Base-by-base conservation (phyloP, 2,888 invertebrate genomes). In the Elmis aenea region DNA sequence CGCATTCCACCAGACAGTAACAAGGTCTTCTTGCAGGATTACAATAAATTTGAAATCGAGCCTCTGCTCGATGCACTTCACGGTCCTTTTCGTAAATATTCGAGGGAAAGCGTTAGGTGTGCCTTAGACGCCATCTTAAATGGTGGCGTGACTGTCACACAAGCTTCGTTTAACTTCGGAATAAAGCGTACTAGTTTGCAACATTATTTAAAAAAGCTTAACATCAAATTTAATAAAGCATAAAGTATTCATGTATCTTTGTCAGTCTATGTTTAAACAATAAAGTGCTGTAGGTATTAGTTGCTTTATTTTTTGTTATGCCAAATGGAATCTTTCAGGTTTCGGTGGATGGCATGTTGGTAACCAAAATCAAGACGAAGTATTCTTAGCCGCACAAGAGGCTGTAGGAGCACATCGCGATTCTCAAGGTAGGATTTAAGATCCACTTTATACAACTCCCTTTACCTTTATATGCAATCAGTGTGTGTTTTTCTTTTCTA, bases 321-420 rank as follows among this genome's bases (percentile, higher is more conserved):
- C 26, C 15, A 15, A 26, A 3, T 6, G 15, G 42, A 52, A 57
- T 42, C 28, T 72, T 74, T 30, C 72, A 87, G 88, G 87, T 75
- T 85, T 86, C 73, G 81, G 81, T 62, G 72, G 77, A 74, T 89
- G 89, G 89, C 88, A 87, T 71, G 82, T 86, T 74, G 79, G 83
- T 66, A 74, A 75, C 72, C 74, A 79, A 72, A 78, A 82, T 80
- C 86, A 86, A 73, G 89, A 89, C 63, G 88, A 89, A 76, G 81
- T 86, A 62, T 81, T 81, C 65, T 79, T 88, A 75, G 82, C 84
- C 67, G 84, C 86, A 66, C 86, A 84, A 74, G 88, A 85, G 68
- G 75, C 76, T 61, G 76, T 74, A 45, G 75, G 76, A 72, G 80
- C 81, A 73, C 86, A 86, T 71, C 80, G 88, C 73, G 89, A 89